phyloP scores from a whole-genome alignment of 2,888 invertebrate species.

The Neuroscelio doddi region DNA sequence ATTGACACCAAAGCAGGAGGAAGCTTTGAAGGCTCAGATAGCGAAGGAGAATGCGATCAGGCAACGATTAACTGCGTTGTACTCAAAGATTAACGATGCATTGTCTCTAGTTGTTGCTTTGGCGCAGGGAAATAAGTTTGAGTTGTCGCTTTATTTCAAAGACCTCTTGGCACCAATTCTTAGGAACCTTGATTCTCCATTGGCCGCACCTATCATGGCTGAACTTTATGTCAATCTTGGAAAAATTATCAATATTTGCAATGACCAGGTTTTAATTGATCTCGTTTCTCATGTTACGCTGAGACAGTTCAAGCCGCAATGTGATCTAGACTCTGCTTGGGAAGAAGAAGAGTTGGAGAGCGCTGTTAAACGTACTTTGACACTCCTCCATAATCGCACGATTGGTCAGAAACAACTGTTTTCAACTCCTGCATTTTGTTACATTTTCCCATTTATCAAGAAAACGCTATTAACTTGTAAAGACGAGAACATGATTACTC shows the following conservation, averaged over 20 bases:
- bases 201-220: constrained; percentile 82
- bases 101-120: constrained; percentile 74
- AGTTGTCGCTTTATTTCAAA: constrained; percentile 75
- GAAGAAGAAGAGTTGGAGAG: constrained; percentile 79
- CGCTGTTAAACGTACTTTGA: constrained; percentile 79
- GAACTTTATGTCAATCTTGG: constrained; percentile 78
- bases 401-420: constrained; percentile 73
- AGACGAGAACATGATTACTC: constrained; percentile 76
- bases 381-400: constrained; percentile 75
- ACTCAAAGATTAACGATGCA: constrained; percentile 62
- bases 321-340: constrained; percentile 86
- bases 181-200: constrained; percentile 81
- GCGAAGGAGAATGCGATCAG: constrained; percentile 89
- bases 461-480: constrained; percentile 75
- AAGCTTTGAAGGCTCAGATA: constrained; percentile 88
- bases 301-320: constrained; percentile 82
- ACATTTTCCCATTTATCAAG: constrained; percentile 85
- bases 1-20: constrained; percentile 91
- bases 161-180: constrained; percentile 76
- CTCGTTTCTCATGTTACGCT: constrained; percentile 83
- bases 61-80: constrained; percentile 76
- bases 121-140: constrained; percentile 73
- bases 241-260: constrained; percentile 74
- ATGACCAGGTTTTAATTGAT: constrained; percentile 73
- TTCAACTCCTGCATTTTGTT: constrained; percentile 86